These are phyloP conservation scores for Anguilla rostrata DNA, from an alignment of 2,113 vertebrate species.

Conservation along the genomic window DNA sequence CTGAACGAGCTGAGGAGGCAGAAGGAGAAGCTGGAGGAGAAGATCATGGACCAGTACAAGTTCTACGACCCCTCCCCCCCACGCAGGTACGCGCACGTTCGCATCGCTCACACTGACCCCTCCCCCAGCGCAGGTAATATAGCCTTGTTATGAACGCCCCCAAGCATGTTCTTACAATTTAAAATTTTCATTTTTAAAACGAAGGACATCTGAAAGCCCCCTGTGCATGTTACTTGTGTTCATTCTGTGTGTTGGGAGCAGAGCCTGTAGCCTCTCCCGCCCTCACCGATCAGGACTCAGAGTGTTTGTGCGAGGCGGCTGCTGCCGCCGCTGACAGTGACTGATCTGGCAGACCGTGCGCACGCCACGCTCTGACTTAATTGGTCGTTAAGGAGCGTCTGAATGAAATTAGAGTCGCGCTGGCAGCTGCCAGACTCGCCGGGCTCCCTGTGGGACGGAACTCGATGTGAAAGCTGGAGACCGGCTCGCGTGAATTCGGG, in stretches of 20 bases:
- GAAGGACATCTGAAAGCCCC: no score
- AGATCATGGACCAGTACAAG: conserved; percentile 99
- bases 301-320: background rate
- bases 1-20: conserved; percentile 87
- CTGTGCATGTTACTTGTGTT: no score
- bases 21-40: conserved; percentile 96
- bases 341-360: background rate
- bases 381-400: background rate
- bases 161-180: no score
- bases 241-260: no score
- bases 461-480: background rate
- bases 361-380: background rate
- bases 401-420: background rate
- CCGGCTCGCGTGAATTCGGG: background rate
- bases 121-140: no score
- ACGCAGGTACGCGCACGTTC: background rate
- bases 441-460: background rate
- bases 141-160: no score
- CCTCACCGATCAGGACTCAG: background rate
- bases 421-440: background rate
- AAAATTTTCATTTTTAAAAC: no score
- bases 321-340: background rate
- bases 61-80: conserved; percentile 90
- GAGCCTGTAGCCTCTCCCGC: no score
- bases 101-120: background rate